phyloP scores from a whole-genome alignment of 2,888 invertebrate species.

The Bellardia bayeri region DNA sequence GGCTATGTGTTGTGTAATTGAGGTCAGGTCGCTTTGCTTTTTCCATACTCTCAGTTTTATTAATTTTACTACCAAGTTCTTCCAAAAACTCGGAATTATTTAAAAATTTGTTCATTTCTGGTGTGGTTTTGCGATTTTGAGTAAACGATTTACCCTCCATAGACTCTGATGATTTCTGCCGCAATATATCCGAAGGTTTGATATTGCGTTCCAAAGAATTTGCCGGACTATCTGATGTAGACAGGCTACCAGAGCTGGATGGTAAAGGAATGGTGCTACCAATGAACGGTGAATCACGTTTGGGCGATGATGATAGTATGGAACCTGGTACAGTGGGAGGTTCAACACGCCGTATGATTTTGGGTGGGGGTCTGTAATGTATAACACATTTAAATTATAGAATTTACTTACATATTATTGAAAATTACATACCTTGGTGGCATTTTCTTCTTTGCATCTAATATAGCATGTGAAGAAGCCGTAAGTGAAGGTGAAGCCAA shows the following conservation, averaged over 20 bases:
- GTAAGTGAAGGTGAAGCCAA: constrained; percentile 86
- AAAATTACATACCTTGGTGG: constrained; percentile 86
- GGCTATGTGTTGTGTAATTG: constrained; percentile 79
- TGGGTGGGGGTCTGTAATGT: constrained; percentile 86
- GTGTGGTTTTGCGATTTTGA: constrained; percentile 82
- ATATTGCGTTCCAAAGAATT: constrained; percentile 84
- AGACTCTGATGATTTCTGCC: constrained; percentile 84
- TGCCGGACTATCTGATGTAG: constrained; percentile 81
- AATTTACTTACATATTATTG: constrained; percentile 69
- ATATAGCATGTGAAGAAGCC: constrained; percentile 82
- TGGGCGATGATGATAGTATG: constrained; percentile 82
- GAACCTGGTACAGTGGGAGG: constrained; percentile 84
- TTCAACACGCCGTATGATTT: constrained; percentile 87
- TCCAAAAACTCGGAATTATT: constrained; percentile 83
- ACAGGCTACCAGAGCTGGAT: constrained; percentile 77
- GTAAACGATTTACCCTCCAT: constrained; percentile 82
- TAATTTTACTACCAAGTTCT: constrained; percentile 83
- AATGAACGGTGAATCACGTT: constrained; percentile 80
- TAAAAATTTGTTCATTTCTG: constrained; percentile 81
- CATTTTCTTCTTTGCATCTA: constrained; percentile 87
- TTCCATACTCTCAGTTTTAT: constrained; percentile 83
- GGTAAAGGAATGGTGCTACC: constrained; percentile 81
- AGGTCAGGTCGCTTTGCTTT: constrained; percentile 80
- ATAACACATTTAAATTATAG: neutral
- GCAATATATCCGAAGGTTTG: constrained; percentile 84